Base-by-base conservation (phyloP, 53 echinoderm and acorn worm genomes). In the Patiria pectinifera region DNA sequence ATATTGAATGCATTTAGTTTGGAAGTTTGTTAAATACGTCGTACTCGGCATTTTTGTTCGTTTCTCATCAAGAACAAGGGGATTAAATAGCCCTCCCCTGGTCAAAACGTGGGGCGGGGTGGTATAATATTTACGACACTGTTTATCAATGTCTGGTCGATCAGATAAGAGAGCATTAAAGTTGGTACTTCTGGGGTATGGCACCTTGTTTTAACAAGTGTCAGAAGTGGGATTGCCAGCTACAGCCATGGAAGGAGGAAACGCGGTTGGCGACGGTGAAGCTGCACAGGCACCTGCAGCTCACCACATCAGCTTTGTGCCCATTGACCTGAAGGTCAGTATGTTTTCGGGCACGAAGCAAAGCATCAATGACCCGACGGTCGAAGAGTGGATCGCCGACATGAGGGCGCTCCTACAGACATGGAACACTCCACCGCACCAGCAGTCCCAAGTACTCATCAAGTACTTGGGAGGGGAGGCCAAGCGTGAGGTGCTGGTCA, bases 201-300 rank as follows among this genome's bases (percentile, higher is more conserved):
- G 35, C 35, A 35, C 35, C 35, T 35, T 35, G 35, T 35, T 35
- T 1, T n/a, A n/a, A n/a, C n/a, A n/a, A n/a, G 62, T 83, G 83
- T 83, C 83, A 61, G 83, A 60, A 83, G 62, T 83, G 83, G 83
- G 83, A 83, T 62, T 60, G 61, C 61, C 10, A 62, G 60, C 62
- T 2, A 23, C 26, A 22, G 6, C 62, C 23, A 60, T 62, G 62
- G 19, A 49, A 22, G 82, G 82, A 82, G 61, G 15, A 11, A 45
- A 59, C 11, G 83, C 12, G 49, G 62, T 62, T 0, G 48, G 4
- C 3, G 2, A 19, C 4, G 53, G 58, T 35, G 35, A 35, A 12
- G 82, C 82, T 82, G 58, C 82, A 11, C 43, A 48, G 59, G 82
- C 59, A 82, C 61, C 62, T 9, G 83, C 35, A 23, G 62, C 62